Evolutionary conservation across 2,888 invertebrate species (phyloP), one percentile per base, ranked within the genome.

Genomic region (Diploptera punctata): DNA sequence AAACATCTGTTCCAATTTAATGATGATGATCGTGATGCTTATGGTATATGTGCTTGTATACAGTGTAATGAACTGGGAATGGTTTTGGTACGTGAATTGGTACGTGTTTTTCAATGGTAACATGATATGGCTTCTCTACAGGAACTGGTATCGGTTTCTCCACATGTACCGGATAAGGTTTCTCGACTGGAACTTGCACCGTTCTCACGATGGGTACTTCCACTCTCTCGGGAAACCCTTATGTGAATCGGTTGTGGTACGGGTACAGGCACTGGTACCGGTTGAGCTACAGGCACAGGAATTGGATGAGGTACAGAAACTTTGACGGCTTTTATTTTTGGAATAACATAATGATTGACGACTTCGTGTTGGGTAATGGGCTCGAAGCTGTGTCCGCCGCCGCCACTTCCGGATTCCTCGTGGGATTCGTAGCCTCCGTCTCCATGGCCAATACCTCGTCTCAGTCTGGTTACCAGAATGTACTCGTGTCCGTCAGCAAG

Each of bases 321-420:
- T 60, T 82, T 81, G 38, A 74, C 72, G 16, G 70, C 65, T 67
- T 74, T 74, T 24, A 74, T 71, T 21, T 65, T 52, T 54, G 72
- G 74, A 3, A 70, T 44, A 31, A 33, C 44, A 26, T 73, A 68
- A 33, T 72, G 74, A 33, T 70, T 70, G 19, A 73, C 73, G 19
- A 71, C 68, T 61, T 71, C 68, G 31, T 71, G 73, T 38, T 69
- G 52, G 1, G 68, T 57, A 26, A 62, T 72, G 29, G 70, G 61
- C 26, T 67, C 67, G 47, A 67, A 70, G 60, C 60, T 68, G 26
- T 67, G 65, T 3, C 54, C 68, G 19, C 18, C 67, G 18, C 57
- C 26, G 29, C 43, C 44, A 1, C 69, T 69, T 0, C 29, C 43
- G n/a, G 16, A 3, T 9, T 57, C 29, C n/a, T 57, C 57, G n/a